phyloP scores from a whole-genome alignment of 2,888 invertebrate genomes.

The Drosophila anomalata region DNA sequence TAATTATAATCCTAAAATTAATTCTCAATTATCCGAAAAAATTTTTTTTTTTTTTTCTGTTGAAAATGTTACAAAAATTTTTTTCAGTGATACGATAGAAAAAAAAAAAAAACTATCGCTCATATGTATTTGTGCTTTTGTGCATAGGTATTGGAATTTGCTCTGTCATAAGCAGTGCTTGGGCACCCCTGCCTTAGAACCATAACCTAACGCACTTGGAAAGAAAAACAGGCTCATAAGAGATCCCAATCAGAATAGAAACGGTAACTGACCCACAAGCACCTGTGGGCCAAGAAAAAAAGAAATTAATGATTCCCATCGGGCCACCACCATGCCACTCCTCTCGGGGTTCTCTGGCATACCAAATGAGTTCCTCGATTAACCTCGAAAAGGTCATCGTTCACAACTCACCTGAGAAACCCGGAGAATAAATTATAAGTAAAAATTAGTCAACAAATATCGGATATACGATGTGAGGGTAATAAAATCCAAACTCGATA shows the following conservation, averaged over 20 bases:
- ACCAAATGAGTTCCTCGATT: constrained; percentile 31
- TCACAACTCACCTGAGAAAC: constrained; percentile 35
- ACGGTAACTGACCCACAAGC: constrained; percentile 26
- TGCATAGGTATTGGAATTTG: no score
- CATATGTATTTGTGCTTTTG: no score
- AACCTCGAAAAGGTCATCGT: constrained; percentile 2
- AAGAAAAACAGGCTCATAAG: constrained; percentile 25
- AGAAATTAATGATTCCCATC: constrained; percentile 42
- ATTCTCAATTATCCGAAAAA: no score
- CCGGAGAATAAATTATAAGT: constrained; percentile 22
- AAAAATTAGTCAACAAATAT: constrained; percentile 24
- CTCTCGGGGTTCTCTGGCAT: constrained; percentile 18
- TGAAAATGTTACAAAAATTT: no score
- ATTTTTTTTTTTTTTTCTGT: no score
- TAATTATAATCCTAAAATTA: no score
- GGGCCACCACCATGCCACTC: constrained; percentile 6
- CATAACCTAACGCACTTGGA: constrained; percentile 50
- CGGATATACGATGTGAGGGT: constrained; percentile 6
- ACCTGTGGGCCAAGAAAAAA: constrained; percentile 22
- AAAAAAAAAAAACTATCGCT: no score
- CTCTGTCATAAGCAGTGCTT: no score
- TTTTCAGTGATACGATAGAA: no score
- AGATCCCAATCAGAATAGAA: constrained; percentile 36
- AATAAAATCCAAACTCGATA: constrained; percentile 19
- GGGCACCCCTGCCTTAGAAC: no score